These are phyloP conservation scores for Acronicta leporina DNA, from an alignment of 2,888 invertebrate genomes.

Conservation along the genomic window DNA sequence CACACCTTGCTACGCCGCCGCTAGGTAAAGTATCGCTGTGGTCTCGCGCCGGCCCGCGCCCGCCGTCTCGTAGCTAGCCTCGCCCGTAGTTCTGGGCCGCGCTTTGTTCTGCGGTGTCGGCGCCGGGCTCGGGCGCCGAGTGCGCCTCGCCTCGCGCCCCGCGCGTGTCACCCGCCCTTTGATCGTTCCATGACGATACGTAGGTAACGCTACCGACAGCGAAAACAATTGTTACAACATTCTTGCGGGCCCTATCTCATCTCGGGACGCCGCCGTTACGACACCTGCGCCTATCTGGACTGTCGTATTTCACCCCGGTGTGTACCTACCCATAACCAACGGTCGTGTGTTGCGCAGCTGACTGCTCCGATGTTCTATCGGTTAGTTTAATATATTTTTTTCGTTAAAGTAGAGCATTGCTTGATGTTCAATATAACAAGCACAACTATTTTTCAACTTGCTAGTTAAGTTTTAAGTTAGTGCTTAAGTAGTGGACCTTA, in stretches of 20 bases:
- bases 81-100: conserved; percentile 63
- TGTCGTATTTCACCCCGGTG: conserved; percentile 64
- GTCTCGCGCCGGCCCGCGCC: conserved; percentile 35
- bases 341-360: conserved; percentile 84
- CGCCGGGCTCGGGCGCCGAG: conserved; percentile 59
- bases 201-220: conserved; percentile 76
- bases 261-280: conserved; percentile 57
- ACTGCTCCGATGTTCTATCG: conserved; percentile 86
- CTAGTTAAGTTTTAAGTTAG: conserved; percentile 54
- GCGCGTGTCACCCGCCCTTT: conserved; percentile 63
- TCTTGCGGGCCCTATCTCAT: conserved; percentile 63
- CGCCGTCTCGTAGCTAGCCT: conserved; percentile 34
- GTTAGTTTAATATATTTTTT: conserved; percentile 70
- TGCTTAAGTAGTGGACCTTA: conserved; percentile 57
- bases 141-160: conserved; percentile 60
- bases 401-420: conserved; percentile 50
- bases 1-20: conserved; percentile 68
- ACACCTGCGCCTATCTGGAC: conserved; percentile 61
- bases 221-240: conserved; percentile 66
- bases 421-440: conserved; percentile 46
- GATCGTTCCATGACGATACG: conserved; percentile 75
- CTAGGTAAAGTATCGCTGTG: conserved; percentile 71
- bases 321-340: conserved; percentile 70
- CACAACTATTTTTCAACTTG: conserved; percentile 41
- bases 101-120: conserved; percentile 68